Conservation (phyloP, 1,140 invertebrate genomes). For the Drosophila pseudoananassae region DNA sequence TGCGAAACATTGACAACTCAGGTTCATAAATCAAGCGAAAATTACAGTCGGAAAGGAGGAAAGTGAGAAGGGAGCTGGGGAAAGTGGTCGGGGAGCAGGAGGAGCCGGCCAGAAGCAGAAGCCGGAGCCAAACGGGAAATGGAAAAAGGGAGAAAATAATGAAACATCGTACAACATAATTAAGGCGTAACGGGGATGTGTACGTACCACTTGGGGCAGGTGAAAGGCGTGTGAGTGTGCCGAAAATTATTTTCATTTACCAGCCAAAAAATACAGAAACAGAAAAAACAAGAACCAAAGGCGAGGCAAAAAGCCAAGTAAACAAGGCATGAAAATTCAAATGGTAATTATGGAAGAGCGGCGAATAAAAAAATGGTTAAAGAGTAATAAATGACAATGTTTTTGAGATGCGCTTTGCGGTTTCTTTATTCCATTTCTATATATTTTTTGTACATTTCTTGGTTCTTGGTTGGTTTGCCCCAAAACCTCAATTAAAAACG, state of each 20-base stretch:
- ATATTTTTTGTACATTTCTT: slow-evolving; percentile 13
- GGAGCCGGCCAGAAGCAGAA: slow-evolving; percentile 5
- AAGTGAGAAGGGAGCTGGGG: slow-evolving; percentile 18
- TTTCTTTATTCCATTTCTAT: slow-evolving; percentile 31
- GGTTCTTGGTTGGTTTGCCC: slow-evolving; percentile 53
- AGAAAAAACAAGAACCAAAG: slow-evolving; percentile 17
- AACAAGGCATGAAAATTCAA: slow-evolving; percentile 75
- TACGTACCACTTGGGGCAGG: slow-evolving; percentile 58
- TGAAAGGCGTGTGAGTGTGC: slow-evolving; percentile 78
- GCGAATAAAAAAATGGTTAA: slow-evolving; percentile 56
- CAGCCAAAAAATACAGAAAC: slow-evolving; percentile 16
- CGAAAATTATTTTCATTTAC: slow-evolving; percentile 62
- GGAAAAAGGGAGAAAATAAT: slow-evolving; percentile 57
- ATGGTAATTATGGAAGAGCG: slow-evolving; percentile 67
- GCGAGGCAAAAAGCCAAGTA: slow-evolving; percentile 29
- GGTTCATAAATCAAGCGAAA: slow-evolving; percentile 80
- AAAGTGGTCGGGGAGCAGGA: background rate
- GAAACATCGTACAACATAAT: slow-evolving; percentile 76
- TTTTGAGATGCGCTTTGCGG: slow-evolving; percentile 59
- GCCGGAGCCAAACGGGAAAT: slow-evolving; percentile 33
- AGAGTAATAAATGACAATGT: slow-evolving; percentile 79
- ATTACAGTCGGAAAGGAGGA: slow-evolving; percentile 49
- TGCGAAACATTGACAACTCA: slow-evolving; percentile 81
- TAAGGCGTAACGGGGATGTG: slow-evolving; percentile 66
- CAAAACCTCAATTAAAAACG: slow-evolving; percentile 84